Evolutionary conservation across 2,113 vertebrate genomes (phyloP).

Genomic region (Tylochromis polylepis): DNA sequence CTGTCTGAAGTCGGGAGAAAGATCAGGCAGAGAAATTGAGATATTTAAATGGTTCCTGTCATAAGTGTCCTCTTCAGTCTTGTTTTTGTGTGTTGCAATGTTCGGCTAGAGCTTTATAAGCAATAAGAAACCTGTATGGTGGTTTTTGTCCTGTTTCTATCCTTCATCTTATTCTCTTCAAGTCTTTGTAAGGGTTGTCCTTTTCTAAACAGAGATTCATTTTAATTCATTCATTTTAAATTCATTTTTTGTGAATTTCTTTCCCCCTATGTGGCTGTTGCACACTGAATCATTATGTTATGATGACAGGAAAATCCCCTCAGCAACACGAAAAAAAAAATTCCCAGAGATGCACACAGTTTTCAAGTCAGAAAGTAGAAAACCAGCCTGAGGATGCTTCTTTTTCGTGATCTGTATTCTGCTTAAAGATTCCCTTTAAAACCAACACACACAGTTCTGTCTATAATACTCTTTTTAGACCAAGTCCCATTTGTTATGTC

Average conservation of each 20-base stretch:
- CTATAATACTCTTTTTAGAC: constrained; percentile 12
- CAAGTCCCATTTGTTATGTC: constrained; percentile 36
- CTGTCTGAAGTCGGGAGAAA: background rate
- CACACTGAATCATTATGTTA: accelerated
- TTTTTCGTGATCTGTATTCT: background rate
- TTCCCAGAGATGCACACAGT: background rate
- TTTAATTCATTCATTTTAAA: background rate
- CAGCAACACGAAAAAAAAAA: background rate
- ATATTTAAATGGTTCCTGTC: background rate
- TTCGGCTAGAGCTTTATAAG: background rate
- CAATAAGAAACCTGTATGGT: background rate
- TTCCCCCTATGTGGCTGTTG: background rate
- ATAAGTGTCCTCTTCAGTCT: accelerated
- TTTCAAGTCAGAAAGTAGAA: background rate
- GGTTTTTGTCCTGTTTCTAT: background rate
- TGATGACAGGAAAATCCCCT: background rate
- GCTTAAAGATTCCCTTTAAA: background rate
- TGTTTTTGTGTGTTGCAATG: background rate
- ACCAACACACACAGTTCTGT: background rate
- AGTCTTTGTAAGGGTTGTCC: background rate
- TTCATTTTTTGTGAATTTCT: background rate
- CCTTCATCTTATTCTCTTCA: background rate
- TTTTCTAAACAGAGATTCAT: accelerated
- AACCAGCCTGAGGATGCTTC: background rate
- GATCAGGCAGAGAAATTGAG: background rate